A percentile compares a stretch with the other conserved stretches of the same genome.
Evolutionary conservation across 2,797 vertebrate species (phyloP).

Genomic region (Luscinia luscinia): DNA sequence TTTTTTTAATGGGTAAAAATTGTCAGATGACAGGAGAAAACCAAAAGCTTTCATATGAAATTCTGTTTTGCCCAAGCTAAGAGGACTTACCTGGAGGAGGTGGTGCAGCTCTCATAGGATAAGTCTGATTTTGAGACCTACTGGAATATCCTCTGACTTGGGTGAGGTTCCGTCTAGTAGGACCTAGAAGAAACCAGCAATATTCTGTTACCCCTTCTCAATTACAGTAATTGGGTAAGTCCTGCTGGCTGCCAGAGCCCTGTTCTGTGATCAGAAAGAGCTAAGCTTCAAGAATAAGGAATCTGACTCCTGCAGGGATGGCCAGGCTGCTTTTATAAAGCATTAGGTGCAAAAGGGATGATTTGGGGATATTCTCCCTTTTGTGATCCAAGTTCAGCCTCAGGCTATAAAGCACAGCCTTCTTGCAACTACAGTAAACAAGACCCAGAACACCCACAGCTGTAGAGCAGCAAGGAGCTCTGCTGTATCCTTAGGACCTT

Average conservation of each 20-base stretch:
- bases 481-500: background rate
- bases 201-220: background rate
- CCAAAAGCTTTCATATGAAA: background rate
- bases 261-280: background rate
- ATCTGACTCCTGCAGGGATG: background rate
- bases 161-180: constrained; percentile 82
- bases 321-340: background rate
- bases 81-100: constrained; percentile 88
- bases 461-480: background rate
- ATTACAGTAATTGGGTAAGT: background rate
- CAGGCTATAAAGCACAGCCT: background rate
- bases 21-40: background rate
- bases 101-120: constrained; percentile 88
- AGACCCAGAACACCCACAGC: background rate
- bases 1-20: background rate
- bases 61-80: background rate
- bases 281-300: background rate
- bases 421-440: background rate
- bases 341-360: background rate
- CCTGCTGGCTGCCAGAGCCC: background rate
- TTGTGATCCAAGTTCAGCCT: background rate
- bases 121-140: constrained; percentile 81
- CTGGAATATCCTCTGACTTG: constrained; percentile 74
- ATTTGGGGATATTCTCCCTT: background rate
- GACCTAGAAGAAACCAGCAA: constrained; percentile 80